Base-by-base conservation (phyloP, 92 coral and sea anemone species). In the Bergia puertoricense region DNA sequence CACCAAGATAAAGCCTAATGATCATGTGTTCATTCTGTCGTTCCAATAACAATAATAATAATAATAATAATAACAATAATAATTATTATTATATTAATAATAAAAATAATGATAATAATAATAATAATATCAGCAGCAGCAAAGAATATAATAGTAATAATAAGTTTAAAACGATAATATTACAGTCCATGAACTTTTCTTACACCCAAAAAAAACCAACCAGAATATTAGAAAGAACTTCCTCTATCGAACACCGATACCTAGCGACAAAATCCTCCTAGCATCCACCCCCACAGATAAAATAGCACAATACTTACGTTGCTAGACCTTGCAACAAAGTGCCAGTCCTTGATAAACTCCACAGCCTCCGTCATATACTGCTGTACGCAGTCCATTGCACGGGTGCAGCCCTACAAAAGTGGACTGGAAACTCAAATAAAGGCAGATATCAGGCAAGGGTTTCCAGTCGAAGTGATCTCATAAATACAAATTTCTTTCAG, bases 271-370 rank as follows among this genome's bases (percentile, higher is more conserved):
- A 68, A 50, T 13, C 7, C 14, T 67, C 20, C 54, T 1, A 10
- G 6, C 40, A 15, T 13, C 46, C 39, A 8, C 54, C 54, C 54
- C 54, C 4, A 16, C 57, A n/a, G 20, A 51, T 0, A 79, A 79
- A 36, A n/a, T 46, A 0, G 39, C 11, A 40, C 39, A 42, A 41
- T 50, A 85, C 94, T 73, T 88, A 94, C 98, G 82, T 92, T 91
- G 59, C 92, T 97, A 20, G 96, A 91, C 86, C 92, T 93, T 71
- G 96, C 93, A 7, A 96, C 96, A 42, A 97, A 97, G 81, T 93
- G 94, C 99, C 99, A 97, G 86, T 97, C 98, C 44, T 95, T 94
- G 78, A 97, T 94, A 56, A 97, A 97, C 86, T 97, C 99, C 59
- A 97, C 90, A 5, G 96, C 98, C 76, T 97, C 99, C 1, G 85